phyloP scores from a whole-genome alignment of 2,797 vertebrate species.

The Onychomys leucogaster region DNA sequence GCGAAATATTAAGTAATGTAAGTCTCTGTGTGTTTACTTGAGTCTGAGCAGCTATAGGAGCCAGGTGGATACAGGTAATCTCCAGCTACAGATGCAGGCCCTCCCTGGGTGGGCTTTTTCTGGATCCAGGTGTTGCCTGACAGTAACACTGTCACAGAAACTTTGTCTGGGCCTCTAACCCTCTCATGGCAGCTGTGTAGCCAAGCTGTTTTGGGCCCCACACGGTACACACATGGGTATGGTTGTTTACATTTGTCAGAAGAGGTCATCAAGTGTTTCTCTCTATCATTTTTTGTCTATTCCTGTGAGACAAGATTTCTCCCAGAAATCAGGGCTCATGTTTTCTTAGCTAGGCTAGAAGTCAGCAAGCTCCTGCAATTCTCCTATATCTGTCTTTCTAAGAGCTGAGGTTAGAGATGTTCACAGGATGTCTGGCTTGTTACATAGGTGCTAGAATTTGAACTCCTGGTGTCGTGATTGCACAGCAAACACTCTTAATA shows the following conservation, averaged over 20 bases:
- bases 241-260: background rate
- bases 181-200: too few relatives aligned
- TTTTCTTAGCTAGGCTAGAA: background rate
- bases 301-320: background rate
- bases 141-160: too few relatives aligned
- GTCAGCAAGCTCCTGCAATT: background rate
- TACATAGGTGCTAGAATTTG: background rate
- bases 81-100: too few relatives aligned
- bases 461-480: background rate
- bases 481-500: background rate
- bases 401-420: background rate
- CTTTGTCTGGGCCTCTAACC: too few relatives aligned
- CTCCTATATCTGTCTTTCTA: background rate
- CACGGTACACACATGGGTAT: background rate
- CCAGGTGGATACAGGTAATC: too few relatives aligned
- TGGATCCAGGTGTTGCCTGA: too few relatives aligned
- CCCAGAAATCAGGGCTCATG: background rate
- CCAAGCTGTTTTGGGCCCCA: too few relatives aligned
- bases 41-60: too few relatives aligned
- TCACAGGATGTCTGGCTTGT: background rate
- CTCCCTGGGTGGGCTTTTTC: too few relatives aligned
- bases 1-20: too few relatives aligned
- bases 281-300: background rate
- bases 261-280: background rate
- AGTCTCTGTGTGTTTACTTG: too few relatives aligned